Evolutionary conservation across 1,140 invertebrate species (phyloP).

Genomic region (Diabrotica virgifera): DNA sequence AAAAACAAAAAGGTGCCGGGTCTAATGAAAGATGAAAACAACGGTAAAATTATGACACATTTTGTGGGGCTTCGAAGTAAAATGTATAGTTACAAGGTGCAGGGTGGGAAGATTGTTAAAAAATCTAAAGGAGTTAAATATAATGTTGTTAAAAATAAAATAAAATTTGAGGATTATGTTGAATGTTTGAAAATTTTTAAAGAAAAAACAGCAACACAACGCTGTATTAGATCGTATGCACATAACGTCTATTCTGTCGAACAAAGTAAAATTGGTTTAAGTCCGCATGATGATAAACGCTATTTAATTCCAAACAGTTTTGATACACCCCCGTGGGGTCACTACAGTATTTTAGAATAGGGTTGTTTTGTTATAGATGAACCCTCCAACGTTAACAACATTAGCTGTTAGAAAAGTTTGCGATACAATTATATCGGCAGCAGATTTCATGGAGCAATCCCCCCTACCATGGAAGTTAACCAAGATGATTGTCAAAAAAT

Average conservation of each 20-base stretch:
- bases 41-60: conserved; percentile 33
- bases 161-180: conserved; percentile 36
- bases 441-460: too few species aligned
- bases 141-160: neutral
- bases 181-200: conserved; percentile 26
- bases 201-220: neutral
- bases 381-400: too few species aligned
- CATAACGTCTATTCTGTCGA: conserved; percentile 32
- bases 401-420: too few species aligned
- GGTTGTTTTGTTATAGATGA: too few species aligned
- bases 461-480: too few species aligned
- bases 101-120: conserved; percentile 34
- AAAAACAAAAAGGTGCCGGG: conserved; percentile 53
- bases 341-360: neutral
- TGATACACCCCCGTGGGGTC: neutral
- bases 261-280: conserved; percentile 31
- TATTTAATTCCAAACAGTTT: neutral
- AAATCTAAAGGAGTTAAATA: neutral
- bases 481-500: too few species aligned
- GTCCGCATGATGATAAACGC: conserved; percentile 24
- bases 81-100: conserved; percentile 40
- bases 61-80: conserved; percentile 46
- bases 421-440: too few species aligned
- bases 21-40: conserved; percentile 50
- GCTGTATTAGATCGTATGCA: conserved; percentile 17